Evolutionary conservation across 2,797 vertebrate species (phyloP), one percentile per base, ranked within the genome.

Genomic region (Tenualosa thibaudeaui): DNA sequence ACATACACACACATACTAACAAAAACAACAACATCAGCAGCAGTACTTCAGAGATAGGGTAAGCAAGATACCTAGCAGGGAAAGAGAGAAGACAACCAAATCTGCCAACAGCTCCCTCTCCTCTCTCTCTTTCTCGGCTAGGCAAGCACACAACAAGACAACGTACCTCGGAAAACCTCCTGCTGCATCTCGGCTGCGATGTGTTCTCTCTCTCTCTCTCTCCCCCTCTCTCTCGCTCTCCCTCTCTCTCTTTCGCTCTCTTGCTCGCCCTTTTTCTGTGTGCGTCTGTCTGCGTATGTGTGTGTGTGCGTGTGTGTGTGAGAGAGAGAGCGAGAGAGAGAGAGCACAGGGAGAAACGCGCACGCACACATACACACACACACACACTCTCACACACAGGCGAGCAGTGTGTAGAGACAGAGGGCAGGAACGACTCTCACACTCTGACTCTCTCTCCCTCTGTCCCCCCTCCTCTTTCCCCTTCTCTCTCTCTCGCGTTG

Each of bases 121-220:
- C 92, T 89, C 93, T 88, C 92, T 92, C 92, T 91, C 90, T 92
- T 91, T 95, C 92, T 93, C 94, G 86, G 92, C 92, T 94, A 95
- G 95, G 93, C 93, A 93, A 96, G 94, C 94, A 95, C 95, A 96
- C 93, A 92, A 91, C 90, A 94, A 94, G 94, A 95, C 92, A 95
- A 96, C 96, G 93, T 96, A 96, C 96, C 96, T 96, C 94, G 93
- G 91, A 93, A 95, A 95, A 93, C 94, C 95, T 95, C 94, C 93
- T 94, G 95, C 96, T 96, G 95, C 95, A 96, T 96, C 95, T 96
- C 94, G 94, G 95, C 94, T 95, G 95, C 95, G 95, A 95, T 95
- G 94, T 95, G 94, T 95, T 95, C 93, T 94, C 94, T 88, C 89
- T 88, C 91, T 90, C 89, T 93, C 93, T 94, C 92, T 92, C 93